A percentile compares a stretch with the other conserved stretches of the same genome.
Evolutionary conservation across 92 coral and sea anemone species (phyloP).

Genomic region (Paragorgia papillata): DNA sequence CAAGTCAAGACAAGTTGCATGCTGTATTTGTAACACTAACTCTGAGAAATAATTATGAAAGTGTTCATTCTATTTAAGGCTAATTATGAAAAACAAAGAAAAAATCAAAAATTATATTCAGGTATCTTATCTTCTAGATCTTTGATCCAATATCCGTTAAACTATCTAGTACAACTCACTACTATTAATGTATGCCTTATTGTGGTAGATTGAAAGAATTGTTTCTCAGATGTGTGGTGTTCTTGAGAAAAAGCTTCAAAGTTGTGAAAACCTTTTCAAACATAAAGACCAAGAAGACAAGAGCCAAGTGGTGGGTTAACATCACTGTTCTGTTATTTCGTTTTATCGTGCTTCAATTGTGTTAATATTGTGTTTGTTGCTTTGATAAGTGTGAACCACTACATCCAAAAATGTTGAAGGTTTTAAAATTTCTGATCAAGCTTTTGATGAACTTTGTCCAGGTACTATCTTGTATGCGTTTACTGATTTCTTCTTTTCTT

Average conservation of each 20-base stretch:
- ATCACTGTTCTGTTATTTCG: no score
- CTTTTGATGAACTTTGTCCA: conserved; percentile 81
- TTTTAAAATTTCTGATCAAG: conserved; percentile 81
- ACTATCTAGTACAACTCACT: no score
- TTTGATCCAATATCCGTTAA: no score
- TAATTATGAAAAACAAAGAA: conserved; percentile 80
- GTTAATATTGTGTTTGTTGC: neutral
- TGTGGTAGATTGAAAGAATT: conserved; percentile 20
- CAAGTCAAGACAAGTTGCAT: no score
- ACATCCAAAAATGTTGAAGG: conserved; percentile 64
- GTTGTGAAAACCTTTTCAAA: conserved; percentile 2
- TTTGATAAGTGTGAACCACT: neutral
- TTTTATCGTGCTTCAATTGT: no score
- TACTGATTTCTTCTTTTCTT: neutral
- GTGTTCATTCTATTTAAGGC: conserved; percentile 59
- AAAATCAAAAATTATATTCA: conserved; percentile 70
- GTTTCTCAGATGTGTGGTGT: conserved; percentile 26
- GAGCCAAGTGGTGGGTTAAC: neutral
- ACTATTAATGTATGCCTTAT: neutral
- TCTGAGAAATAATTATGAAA: no score
- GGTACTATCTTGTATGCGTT: conserved; percentile 47
- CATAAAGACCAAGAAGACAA: neutral
- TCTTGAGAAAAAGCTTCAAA: conserved; percentile 11
- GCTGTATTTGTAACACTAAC: no score
- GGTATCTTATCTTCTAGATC: no score